These are phyloP conservation scores for Poeciliopsis infans DNA, from an alignment of 2,797 vertebrate genomes.

Conservation along the genomic window DNA sequence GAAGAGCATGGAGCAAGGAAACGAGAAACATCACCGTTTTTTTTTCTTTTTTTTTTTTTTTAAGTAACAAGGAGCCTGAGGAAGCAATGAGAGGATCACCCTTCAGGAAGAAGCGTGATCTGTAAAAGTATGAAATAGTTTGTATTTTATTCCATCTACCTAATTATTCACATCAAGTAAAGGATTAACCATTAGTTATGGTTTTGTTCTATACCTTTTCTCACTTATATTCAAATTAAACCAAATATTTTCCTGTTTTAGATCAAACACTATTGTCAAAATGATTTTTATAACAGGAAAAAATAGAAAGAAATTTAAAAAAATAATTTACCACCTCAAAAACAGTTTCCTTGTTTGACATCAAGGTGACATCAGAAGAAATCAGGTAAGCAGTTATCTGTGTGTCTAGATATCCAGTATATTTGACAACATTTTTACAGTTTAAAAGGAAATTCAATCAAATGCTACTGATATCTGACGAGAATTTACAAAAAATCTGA, in stretches of 20 bases:
- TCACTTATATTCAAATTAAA: not conserved
- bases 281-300: not conserved
- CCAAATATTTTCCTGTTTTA: not conserved
- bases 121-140: conserved; percentile 22
- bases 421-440: not conserved
- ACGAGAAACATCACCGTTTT: conserved; percentile 29
- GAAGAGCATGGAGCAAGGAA: conserved; percentile 41
- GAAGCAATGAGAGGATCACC: conserved; percentile 21
- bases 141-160: not conserved
- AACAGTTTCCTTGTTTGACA: not conserved
- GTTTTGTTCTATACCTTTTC: not conserved
- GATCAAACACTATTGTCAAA: not conserved
- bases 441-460: not conserved
- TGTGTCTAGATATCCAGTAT: not conserved
- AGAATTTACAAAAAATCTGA: not conserved
- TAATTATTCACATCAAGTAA: not conserved
- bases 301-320: not conserved
- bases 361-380: not conserved
- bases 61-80: conserved; percentile 15
- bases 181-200: not conserved
- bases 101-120: conserved; percentile 5
- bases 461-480: not conserved
- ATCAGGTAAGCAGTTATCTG: not conserved
- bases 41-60: not conserved
- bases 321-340: not conserved